phyloP scores from a whole-genome alignment of 2,113 vertebrate species.

The Eidolon helvum region DNA sequence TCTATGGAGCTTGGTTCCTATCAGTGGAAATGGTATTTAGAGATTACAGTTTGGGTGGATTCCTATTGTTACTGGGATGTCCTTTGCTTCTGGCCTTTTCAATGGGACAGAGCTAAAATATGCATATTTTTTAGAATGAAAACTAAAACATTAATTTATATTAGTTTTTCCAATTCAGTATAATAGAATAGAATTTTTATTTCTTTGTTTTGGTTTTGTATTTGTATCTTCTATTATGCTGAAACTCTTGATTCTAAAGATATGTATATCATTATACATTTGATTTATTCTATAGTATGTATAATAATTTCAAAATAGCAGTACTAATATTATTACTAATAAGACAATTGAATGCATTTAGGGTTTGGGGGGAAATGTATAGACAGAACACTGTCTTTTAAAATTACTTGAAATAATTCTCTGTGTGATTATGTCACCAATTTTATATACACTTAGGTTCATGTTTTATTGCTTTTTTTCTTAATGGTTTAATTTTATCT shows the following conservation, averaged over 20 bases:
- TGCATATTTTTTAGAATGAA: not conserved
- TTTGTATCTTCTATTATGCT: not conserved
- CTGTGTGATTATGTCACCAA: not conserved
- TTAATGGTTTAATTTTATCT: not conserved
- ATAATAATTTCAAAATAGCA: conserved; percentile 15
- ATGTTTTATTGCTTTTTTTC: not conserved
- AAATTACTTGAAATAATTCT: conserved; percentile 1
- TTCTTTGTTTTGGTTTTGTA: not conserved
- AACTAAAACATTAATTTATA: not conserved
- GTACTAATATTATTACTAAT: not conserved
- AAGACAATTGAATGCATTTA: not conserved
- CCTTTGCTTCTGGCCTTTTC: not conserved
- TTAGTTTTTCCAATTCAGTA: not conserved
- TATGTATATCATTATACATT: not conserved
- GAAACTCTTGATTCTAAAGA: conserved; percentile 15
- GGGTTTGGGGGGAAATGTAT: not conserved
- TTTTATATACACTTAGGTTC: not conserved
- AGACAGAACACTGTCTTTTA: not conserved
- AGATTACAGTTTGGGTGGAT: not conserved
- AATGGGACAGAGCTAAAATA: not conserved
- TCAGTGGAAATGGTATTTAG: not conserved
- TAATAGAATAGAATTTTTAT: not conserved
- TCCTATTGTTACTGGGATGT: not conserved
- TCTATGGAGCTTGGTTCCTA: not conserved
- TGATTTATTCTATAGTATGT: not conserved